Evolutionary conservation across 2,888 invertebrate species (phyloP), one percentile per base, ranked within the genome.

Genomic region (Lucinisca nassula): DNA sequence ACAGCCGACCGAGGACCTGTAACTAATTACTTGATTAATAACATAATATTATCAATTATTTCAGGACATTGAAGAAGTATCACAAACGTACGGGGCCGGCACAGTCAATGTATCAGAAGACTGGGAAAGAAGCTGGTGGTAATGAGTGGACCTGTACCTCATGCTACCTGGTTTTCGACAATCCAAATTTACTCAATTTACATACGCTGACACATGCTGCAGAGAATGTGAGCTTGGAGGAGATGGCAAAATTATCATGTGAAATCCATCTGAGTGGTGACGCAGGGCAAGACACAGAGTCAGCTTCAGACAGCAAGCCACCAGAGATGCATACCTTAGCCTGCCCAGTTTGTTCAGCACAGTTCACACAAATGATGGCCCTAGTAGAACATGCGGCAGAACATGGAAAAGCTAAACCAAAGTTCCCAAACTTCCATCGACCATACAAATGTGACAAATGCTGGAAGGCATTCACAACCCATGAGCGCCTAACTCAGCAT

Each of bases 371-470:
- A 24, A 95, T 96, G 85, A 95, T 94, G 55, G 96, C 97, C 37
- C 94, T 97, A 58, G 95, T 97, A 14, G 95, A 96, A 67, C 97
- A 97, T 90, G 97, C 97, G 4, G 95, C 96, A 30, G 93, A 92
- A 70, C 93, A 94, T 80, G 94, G 93, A 10, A 89, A 90, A 58
- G 75, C 90, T 38, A 92, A 92, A 67, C 75, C 81, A 1, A 38
- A 95, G 10, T 58, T 67, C 12, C 30, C 74, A 40, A 96, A 96
- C 89, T 94, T 96, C 21, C 94, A 95, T 49, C 97, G 97, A 84
- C 96, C 97, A 3, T 97, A 97, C 93, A 97, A 97, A 93, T 98
- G 98, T 95, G 96, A 97, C 1, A 96, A 97, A 92, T 98, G 98
- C 94, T 97, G 97, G 93, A 98, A 97, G 95, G 96, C 97, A 40